A percentile compares a stretch with the other conserved stretches of the same genome.
phyloP scores from a whole-genome alignment of 2,888 invertebrate genomes.

The Synergus laeviventris region DNA sequence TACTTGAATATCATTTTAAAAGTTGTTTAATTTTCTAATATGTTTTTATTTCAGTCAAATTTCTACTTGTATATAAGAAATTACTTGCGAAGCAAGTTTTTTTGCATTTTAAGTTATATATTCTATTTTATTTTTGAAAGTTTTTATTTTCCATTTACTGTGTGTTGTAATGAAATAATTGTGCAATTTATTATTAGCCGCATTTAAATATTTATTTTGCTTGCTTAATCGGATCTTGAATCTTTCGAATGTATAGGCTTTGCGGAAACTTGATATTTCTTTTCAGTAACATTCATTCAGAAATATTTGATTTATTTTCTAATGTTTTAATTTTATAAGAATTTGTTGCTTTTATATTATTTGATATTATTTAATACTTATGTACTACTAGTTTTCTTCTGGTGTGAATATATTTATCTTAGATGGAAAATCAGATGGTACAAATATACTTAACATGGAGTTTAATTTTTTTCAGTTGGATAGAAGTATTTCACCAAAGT shows the following conservation, averaged over 20 bases:
- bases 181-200: constrained; percentile 1
- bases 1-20: background rate
- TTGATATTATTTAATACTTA: background rate
- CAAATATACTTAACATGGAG: background rate
- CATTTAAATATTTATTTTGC: background rate
- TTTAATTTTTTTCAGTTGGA: constrained; percentile 65
- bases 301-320: background rate
- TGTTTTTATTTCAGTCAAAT: background rate
- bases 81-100: background rate
- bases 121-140: background rate
- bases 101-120: background rate
- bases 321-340: background rate
- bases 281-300: background rate
- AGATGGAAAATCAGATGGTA: constrained; percentile 22
- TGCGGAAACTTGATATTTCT: background rate
- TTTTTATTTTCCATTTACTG: background rate
- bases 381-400: background rate
- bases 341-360: background rate
- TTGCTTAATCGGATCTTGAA: background rate
- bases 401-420: constrained; percentile 32
- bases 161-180: background rate
- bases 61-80: background rate
- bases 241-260: too few species aligned
- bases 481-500: constrained; percentile 65
- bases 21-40: background rate